Conservation (phyloP, 2,888 invertebrate genomes). For the Copidosoma aretas region DNA sequence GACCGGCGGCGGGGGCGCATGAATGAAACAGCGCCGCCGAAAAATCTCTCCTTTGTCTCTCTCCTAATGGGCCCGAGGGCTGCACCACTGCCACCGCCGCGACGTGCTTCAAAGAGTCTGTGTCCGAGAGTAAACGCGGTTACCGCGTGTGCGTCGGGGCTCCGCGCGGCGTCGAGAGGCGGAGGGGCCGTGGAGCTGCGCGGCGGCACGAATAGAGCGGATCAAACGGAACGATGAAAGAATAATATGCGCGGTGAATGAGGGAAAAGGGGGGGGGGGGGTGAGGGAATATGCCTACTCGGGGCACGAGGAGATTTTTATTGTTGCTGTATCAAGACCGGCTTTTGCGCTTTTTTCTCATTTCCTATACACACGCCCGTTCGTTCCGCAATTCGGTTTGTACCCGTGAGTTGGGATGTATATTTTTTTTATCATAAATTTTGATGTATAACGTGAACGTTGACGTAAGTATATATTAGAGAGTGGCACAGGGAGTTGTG, state of each 20-base stretch:
- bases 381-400: too few relatives aligned
- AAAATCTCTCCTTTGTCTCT: conserved; percentile 13
- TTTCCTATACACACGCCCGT: too few relatives aligned
- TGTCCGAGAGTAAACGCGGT: conserved; percentile 39
- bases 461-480: too few relatives aligned
- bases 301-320: conserved; percentile 25
- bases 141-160: neutral
- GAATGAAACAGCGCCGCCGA: conserved; percentile 40
- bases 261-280: too few relatives aligned
- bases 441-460: too few relatives aligned
- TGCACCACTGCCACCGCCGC: too few relatives aligned
- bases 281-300: conserved; percentile 12
- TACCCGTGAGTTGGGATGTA: too few relatives aligned
- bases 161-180: conserved; percentile 7
- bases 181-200: neutral
- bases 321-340: conserved; percentile 9
- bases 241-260: conserved; percentile 34
- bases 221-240: conserved; percentile 38
- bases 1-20: neutral
- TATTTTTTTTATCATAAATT: too few relatives aligned
- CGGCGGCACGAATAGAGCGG: conserved; percentile 38
- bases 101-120: conserved; percentile 37
- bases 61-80: conserved; percentile 23
- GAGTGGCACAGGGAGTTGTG: too few relatives aligned
- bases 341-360: too few relatives aligned